Base-by-base conservation (phyloP, 2,888 invertebrate species). In the Idaea dimidiata region DNA sequence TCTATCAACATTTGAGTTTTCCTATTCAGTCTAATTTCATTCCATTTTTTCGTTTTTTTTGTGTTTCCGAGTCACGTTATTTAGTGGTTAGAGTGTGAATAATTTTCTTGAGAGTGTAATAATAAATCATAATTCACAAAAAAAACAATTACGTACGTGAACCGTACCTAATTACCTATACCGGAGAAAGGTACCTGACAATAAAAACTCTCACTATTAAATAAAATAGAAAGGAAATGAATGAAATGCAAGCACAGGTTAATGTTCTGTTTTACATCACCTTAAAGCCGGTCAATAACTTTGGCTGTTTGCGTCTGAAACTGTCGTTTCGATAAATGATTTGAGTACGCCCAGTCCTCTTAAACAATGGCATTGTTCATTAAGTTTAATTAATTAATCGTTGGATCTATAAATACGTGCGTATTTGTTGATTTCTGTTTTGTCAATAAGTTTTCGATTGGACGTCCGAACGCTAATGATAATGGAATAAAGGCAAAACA, bases 331-430 rank as follows among this genome's bases (percentile, higher is more conserved):
- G 63, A 56, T 57, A 59, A 65, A 65, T 67, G 61, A 68, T 62
- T 62, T 59, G 54, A 67, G 61, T 68, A 64, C 65, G 59, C 43
- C 54, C 43, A 5, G 59, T 63, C 63, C 63, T 61, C 57, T 64
- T 60, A 58, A 65, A 68, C 69, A 71, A 65, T 62, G 64, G 59
- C 63, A 66, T 65, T 66, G 68, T 70, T 71, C 62, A 67, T 67
- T 67, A 70, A 63, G 62, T 33, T 59, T 64, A 59, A 68, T 69
- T 66, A 71, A 71, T 70, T 65, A 71, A 70, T 67, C 68, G 62
- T 68, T 64, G 57, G 64, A 16, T 62, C 64, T 53, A 68, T 64
- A 66, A 58, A 63, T 66, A 54, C 54, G 62, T 66, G 62, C 55
- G 60, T 43, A 59, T 63, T 63, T 55, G 61, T 67, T 65, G 63